Conservation (phyloP, 2,888 invertebrate species). For the Callosobruchus maculatus region DNA sequence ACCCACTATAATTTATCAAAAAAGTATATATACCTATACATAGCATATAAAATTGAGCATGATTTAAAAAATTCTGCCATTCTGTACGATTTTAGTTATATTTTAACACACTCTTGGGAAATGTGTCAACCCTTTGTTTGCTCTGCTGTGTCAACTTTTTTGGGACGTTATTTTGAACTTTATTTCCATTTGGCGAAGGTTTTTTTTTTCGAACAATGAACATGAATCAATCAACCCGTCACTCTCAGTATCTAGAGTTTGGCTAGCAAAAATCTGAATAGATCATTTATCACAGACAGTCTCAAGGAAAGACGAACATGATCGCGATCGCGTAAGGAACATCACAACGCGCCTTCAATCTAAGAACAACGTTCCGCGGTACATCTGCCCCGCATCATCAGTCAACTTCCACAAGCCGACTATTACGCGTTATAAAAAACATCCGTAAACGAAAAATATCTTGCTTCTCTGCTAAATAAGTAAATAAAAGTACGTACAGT, state of each 20-base stretch:
- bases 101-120: too few relatives aligned
- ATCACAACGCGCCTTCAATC: not conserved
- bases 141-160: too few relatives aligned
- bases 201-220: too few relatives aligned
- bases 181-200: too few relatives aligned
- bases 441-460: slow-evolving; percentile 21
- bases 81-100: too few relatives aligned
- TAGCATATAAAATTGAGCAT: too few relatives aligned
- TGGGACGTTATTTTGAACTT: too few relatives aligned
- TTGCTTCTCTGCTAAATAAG: slow-evolving; percentile 19
- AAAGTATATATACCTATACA: too few relatives aligned
- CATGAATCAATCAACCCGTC: not conserved
- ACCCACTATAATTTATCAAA: too few relatives aligned
- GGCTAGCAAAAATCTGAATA: not conserved
- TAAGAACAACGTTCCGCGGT: not conserved
- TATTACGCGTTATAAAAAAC: not conserved
- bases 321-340: not conserved
- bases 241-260: not conserved
- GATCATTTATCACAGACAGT: not conserved
- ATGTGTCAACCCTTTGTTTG: too few relatives aligned
- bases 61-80: too few relatives aligned
- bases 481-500: slow-evolving; percentile 23
- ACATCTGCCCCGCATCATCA: not conserved
- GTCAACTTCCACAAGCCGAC: not conserved
- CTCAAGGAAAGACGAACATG: not conserved